Base-by-base conservation (phyloP, 2,888 invertebrate genomes). In the Branchellion lobata region DNA sequence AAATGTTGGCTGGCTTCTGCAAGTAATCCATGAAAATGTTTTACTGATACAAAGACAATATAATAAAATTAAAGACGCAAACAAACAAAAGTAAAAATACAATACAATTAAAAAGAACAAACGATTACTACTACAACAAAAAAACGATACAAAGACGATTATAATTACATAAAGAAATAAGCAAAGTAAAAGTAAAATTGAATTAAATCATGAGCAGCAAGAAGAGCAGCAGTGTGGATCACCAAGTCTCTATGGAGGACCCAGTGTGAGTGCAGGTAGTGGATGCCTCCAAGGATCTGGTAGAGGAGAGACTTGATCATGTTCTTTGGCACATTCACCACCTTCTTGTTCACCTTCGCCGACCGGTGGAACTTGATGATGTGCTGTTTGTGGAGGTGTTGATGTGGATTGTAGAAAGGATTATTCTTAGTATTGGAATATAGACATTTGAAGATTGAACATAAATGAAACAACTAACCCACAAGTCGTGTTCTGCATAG, bases 181-280 rank as follows among this genome's bases (percentile, higher is more conserved):
- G 18, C 47, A 47, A 47, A 47, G 18, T 47, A 47, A 14, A 8
- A 8, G 8, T 47, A 18, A 47, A 47, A 47, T 47, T 47, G n/a
- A n/a, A n/a, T n/a, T 33, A 33, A 36, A 47, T 72, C 24, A 51
- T 14, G 24, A 69, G 24, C 21, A 36, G 29, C 27, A 53, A 71
- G n/a, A 8, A 78, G 24, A 34, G 31, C 31, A 34, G 34, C 33
- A 27, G 33, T 68, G 71, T 71, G 68, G 71, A 31, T 34, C 33
- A 93, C 93, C 90, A 97, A 90, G 91, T 97, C 97, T 88, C 98
- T 91, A 89, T 99, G 98, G 79, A 99, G 90, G 81, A 99, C 96
- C 98, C 98, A 99, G 88, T 99, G 99, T 82, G 94, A 94, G 90
- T 99, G 99, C 85, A 99, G 90, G 90, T 99, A 99, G 89, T 97